A percentile compares a stretch with the other conserved stretches of the same genome.
These are phyloP conservation scores for Scleropages formosus DNA, from an alignment of 2,797 vertebrate genomes.

Conservation along the genomic window DNA sequence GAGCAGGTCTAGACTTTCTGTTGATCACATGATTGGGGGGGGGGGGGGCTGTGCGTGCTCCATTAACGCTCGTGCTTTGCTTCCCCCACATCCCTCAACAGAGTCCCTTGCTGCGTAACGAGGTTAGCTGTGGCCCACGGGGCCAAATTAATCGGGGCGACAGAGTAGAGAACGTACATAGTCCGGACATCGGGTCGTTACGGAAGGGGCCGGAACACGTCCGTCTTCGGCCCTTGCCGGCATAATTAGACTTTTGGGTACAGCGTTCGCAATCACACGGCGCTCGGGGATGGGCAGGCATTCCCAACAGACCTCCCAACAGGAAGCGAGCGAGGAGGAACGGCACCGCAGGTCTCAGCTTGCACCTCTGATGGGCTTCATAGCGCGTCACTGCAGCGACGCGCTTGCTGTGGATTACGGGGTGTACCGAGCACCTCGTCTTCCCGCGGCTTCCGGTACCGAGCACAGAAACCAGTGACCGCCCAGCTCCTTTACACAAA, in stretches of 20 bases:
- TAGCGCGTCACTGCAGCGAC: too few relatives aligned
- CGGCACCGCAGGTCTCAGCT: background rate
- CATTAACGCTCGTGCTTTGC: background rate
- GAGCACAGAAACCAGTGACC: too few relatives aligned
- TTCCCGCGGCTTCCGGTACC: too few relatives aligned
- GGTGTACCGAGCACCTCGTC: too few relatives aligned
- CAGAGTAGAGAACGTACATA: background rate
- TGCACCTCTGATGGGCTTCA: too few relatives aligned
- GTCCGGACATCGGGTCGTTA: background rate
- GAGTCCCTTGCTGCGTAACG: background rate
- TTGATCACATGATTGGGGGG: background rate
- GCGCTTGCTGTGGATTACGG: too few relatives aligned
- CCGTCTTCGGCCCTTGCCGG: background rate
- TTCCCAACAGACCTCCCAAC: background rate
- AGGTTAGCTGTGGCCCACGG: conserved; percentile 1
- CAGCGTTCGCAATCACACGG: background rate
- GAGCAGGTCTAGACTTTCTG: too few relatives aligned
- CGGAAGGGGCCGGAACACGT: background rate
- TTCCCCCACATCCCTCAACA: background rate
- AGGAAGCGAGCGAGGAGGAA: background rate
- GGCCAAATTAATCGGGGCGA: background rate
- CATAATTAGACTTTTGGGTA: conserved; percentile 7
- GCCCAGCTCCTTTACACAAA: too few relatives aligned
- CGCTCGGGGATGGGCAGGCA: background rate
- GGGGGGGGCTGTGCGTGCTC: too few relatives aligned